phyloP scores from a whole-genome alignment of 2,797 vertebrate species.

The Linurgus olivaceus region DNA sequence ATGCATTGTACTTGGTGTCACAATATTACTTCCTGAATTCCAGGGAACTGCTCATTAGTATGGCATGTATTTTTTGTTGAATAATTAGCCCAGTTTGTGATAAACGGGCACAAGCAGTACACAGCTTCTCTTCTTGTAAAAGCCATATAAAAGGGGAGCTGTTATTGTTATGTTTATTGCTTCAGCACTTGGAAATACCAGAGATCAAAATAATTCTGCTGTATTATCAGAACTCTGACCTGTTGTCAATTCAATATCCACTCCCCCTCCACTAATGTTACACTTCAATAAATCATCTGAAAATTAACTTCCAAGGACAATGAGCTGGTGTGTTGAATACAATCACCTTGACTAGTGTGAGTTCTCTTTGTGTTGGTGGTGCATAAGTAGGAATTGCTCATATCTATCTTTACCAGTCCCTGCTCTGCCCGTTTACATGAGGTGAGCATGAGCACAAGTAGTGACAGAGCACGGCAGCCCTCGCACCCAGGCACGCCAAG shows the following conservation, averaged over 20 bases:
- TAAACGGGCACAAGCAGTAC: not conserved
- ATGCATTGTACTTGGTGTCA: not conserved
- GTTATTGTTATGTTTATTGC: not conserved
- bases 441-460: not conserved
- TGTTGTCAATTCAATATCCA: not conserved
- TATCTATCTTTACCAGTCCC: not conserved
- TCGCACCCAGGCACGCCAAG: not conserved
- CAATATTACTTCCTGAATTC: not conserved
- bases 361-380: not conserved
- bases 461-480: not conserved
- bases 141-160: not conserved
- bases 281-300: not conserved
- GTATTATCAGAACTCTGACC: not conserved
- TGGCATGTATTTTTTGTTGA: not conserved
- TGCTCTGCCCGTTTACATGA: not conserved
- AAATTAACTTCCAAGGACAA: slow-evolving; percentile 13
- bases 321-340: not conserved
- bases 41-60: not conserved
- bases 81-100: not conserved
- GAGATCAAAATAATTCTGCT: not conserved
- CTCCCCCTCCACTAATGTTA: not conserved
- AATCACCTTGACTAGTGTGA: not conserved
- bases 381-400: not conserved
- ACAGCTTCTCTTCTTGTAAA: not conserved
- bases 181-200: not conserved